Evolutionary conservation across 2,888 invertebrate species (phyloP), one percentile per base, ranked within the genome.

Genomic region (Lordiphosa andalusiaca): DNA sequence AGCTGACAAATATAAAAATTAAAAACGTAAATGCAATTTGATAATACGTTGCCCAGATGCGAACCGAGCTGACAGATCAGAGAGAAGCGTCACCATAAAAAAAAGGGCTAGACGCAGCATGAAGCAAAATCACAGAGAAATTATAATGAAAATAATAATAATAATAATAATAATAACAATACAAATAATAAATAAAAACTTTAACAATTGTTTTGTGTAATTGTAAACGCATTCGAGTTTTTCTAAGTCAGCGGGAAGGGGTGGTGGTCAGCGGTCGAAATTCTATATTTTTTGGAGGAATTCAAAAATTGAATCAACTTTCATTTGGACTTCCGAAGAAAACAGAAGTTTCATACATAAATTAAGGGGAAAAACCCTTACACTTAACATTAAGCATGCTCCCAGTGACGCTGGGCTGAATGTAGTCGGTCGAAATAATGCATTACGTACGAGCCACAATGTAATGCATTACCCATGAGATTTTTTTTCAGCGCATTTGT

Each of bases 171-270:
- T 4, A 19, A 19, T 58, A 85, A 71, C 68, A 82, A 83, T 82
- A 78, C 76, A 82, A 88, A 76, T 84, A 85, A 88, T 87, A 86
- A 88, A 89, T 88, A 85, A 87, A 87, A 88, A 85, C 77, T 88
- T 89, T 88, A 88, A 89, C 88, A 88, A 89, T 88, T 89, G 89
- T 89, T 89, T 89, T 89, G 89, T 89, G 89, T 89, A 89, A 89
- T 89, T 89, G 89, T 89, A 88, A 81, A 69, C 9, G 52, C 51
- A 61, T 9, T 23, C 21, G 49, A 41, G 25, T 63, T 61, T 36
- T 67, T 67, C 49, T 25, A 57, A 65, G 33, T 23, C 23, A 12
- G 7, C 7, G 3, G 6, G 4, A 23, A 23, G 23, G 23, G 23
- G 23, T 5, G 4, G 1, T 23, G 23, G 16, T n/a, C n/a, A 2